Conservation (phyloP, 1,140 invertebrate genomes). For the Arion vulgaris region DNA sequence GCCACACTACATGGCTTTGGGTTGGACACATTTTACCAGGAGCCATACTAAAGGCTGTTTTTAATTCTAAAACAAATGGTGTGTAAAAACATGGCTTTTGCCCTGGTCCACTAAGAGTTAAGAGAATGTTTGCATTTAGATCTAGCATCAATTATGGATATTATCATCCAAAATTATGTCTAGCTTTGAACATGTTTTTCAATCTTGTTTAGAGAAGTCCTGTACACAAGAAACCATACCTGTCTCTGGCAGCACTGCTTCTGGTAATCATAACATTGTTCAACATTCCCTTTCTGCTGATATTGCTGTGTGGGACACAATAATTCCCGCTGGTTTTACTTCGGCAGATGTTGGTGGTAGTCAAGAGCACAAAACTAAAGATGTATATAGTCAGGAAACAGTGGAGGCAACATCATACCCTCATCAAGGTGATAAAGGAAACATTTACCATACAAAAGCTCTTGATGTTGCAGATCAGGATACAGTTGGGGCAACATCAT, state of each 20-base stretch:
- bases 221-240: neutral
- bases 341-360: neutral
- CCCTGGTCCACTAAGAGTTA: too few relatives aligned
- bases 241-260: neutral
- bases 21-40: too few relatives aligned
- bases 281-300: neutral
- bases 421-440: conserved; percentile 29
- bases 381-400: neutral
- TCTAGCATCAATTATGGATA: too few relatives aligned
- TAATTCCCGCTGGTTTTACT: neutral
- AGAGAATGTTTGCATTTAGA: too few relatives aligned
- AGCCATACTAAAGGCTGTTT: too few relatives aligned
- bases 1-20: too few relatives aligned
- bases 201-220: neutral
- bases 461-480: conserved; percentile 30
- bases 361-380: too few relatives aligned
- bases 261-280: neutral
- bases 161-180: too few relatives aligned
- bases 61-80: too few relatives aligned
- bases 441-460: conserved; percentile 32
- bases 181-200: neutral
- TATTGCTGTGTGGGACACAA: neutral
- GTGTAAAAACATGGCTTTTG: too few relatives aligned
- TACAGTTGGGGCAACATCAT: neutral
- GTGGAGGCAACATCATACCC: neutral